Conservation (phyloP, 2,113 vertebrate genomes). For the Proteles cristata region DNA sequence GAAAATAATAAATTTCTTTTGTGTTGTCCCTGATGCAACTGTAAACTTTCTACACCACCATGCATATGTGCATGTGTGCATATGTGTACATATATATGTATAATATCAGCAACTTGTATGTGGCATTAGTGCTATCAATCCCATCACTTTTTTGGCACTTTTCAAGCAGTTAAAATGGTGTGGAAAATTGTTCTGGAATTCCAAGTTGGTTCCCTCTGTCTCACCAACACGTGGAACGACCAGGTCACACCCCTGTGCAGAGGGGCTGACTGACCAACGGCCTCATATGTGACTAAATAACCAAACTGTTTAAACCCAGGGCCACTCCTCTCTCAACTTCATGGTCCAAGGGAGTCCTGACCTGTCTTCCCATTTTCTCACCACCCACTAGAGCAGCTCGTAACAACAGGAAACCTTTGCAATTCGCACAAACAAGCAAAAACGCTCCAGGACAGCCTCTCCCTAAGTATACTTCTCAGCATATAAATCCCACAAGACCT, state of each 20-base stretch:
- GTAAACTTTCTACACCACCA: neutral
- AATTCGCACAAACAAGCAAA: neutral
- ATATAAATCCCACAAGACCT: constrained; percentile 14
- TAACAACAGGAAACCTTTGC: neutral
- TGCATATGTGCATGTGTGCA: no score
- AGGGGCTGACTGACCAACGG: neutral
- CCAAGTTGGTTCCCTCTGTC: neutral
- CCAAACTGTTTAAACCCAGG: neutral
- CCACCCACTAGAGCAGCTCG: neutral
- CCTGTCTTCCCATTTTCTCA: neutral
- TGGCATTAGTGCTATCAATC: neutral
- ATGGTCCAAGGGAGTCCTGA: neutral
- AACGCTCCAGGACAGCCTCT: neutral
- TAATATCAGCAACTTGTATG: neutral
- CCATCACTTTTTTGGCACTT: neutral
- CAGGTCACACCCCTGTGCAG: neutral
- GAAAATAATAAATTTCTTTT: constrained; percentile 48
- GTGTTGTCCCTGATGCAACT: neutral
- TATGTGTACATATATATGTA: neutral
- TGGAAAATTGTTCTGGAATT: constrained; percentile 13
- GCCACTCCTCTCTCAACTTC: neutral
- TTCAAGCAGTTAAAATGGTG: constrained; percentile 27
- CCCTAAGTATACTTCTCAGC: neutral
- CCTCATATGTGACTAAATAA: neutral
- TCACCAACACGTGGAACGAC: neutral